phyloP scores from a whole-genome alignment of 2,888 invertebrate species.

The Sinotaia quadrata region DNA sequence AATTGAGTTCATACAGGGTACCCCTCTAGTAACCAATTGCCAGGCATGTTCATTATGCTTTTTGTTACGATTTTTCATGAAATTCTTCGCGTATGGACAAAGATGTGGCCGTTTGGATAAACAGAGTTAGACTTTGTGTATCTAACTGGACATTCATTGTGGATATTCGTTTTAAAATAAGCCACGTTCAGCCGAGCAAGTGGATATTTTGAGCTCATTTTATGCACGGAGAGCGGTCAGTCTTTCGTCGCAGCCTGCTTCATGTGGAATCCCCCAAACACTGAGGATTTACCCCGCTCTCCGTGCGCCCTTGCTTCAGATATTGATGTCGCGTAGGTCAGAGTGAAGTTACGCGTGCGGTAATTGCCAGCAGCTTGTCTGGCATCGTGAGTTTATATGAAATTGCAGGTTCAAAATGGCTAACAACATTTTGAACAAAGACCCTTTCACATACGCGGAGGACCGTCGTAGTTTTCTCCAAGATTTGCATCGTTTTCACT shows the following conservation, averaged over 20 bases:
- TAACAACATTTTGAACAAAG: slow-evolving; percentile 78
- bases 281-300: slow-evolving; percentile 51
- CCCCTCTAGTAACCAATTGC: slow-evolving; percentile 67
- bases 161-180: slow-evolving; percentile 7
- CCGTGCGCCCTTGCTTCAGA: slow-evolving; percentile 34
- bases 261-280: slow-evolving; percentile 44
- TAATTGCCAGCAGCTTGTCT: slow-evolving; percentile 17
- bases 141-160: slow-evolving; percentile 29
- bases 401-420: slow-evolving; percentile 74
- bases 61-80: slow-evolving; percentile 66
- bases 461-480: slow-evolving; percentile 86
- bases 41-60: slow-evolving; percentile 71
- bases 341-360: slow-evolving; percentile 28
- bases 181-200: slow-evolving; percentile 20
- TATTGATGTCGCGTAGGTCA: slow-evolving; percentile 39
- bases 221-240: slow-evolving; percentile 35
- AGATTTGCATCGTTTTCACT: slow-evolving; percentile 90
- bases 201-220: slow-evolving; percentile 30
- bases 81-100: slow-evolving; percentile 62
- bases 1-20: slow-evolving; percentile 56
- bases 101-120: slow-evolving; percentile 54
- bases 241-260: slow-evolving; percentile 26
- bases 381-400: slow-evolving; percentile 17
- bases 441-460: slow-evolving; percentile 82
- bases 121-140: slow-evolving; percentile 28